Evolutionary conservation across 2,888 invertebrate genomes (phyloP).

Genomic region (Drosophila heteroneura): DNA sequence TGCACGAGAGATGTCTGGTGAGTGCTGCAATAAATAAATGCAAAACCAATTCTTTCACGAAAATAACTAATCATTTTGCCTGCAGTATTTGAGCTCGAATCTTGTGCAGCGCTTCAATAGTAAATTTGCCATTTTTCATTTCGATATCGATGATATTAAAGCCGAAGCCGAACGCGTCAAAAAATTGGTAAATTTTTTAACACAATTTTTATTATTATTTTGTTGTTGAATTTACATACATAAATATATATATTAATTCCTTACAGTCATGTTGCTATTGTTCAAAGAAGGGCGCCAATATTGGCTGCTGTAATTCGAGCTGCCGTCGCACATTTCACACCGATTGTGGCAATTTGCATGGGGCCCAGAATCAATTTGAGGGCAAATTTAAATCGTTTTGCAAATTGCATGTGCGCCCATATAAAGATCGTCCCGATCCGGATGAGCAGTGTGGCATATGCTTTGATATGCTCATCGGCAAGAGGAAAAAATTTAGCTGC

Average conservation of each 20-base stretch:
- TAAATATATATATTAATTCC: background rate
- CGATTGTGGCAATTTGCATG: conserved; percentile 89
- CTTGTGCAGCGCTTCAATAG: conserved; percentile 89
- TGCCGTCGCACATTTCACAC: conserved; percentile 92
- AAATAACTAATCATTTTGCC: background rate
- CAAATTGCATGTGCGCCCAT: conserved; percentile 49
- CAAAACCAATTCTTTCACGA: background rate
- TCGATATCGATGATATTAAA: conserved; percentile 89
- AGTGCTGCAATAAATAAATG: conserved; percentile 63
- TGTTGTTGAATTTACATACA: background rate
- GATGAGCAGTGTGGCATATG: conserved; percentile 89
- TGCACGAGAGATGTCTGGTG: conserved; percentile 92
- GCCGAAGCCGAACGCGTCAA: conserved; percentile 88
- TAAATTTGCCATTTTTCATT: conserved; percentile 90
- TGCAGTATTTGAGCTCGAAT: conserved; percentile 90
- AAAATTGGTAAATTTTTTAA: conserved; percentile 87
- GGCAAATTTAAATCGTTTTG: conserved; percentile 87
- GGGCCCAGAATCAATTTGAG: conserved; percentile 88
- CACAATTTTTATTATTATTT: background rate
- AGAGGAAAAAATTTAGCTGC: conserved; percentile 82
- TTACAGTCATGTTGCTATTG: conserved; percentile 90
- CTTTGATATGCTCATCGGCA: conserved; percentile 86
- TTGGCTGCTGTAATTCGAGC: conserved; percentile 90
- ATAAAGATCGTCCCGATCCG: conserved; percentile 10
- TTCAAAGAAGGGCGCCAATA: conserved; percentile 88